Evolutionary conservation across 2,888 invertebrate species (phyloP).

Genomic region (Dromius quadrimaculatus): DNA sequence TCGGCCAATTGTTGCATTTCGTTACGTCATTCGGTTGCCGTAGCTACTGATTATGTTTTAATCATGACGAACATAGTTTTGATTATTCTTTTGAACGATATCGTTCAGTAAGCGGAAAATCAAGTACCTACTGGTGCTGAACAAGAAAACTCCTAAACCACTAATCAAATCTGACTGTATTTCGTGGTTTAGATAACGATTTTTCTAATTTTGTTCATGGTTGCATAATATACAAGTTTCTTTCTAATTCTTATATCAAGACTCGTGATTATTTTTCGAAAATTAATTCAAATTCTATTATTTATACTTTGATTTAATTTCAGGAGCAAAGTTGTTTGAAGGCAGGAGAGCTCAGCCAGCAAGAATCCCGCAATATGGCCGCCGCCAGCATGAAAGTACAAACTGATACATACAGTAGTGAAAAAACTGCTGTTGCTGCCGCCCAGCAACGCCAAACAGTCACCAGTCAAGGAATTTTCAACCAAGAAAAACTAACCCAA

Average conservation of each 20-base stretch:
- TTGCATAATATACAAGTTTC: too few species aligned
- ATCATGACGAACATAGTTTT: conserved; percentile 11
- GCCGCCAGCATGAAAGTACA: conserved; percentile 87
- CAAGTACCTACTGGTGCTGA: too few species aligned
- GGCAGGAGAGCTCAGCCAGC: conserved; percentile 86
- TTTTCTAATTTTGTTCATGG: too few species aligned
- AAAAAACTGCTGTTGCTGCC: conserved; percentile 77
- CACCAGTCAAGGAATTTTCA: conserved; percentile 83
- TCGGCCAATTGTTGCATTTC: conserved; percentile 10
- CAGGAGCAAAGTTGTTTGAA: conserved; percentile 88
- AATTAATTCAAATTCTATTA: neutral
- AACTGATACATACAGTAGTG: conserved; percentile 87
- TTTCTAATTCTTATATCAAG: too few species aligned
- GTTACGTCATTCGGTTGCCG: conserved; percentile 38
- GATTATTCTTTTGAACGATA: neutral
- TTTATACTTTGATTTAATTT: conserved; percentile 57
- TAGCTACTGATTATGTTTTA: conserved; percentile 36
- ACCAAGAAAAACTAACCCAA: conserved; percentile 79
- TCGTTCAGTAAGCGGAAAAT: too few species aligned
- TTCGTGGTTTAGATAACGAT: too few species aligned
- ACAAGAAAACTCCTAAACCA: too few species aligned
- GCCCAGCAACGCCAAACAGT: conserved; percentile 83
- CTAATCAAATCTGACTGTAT: too few species aligned
- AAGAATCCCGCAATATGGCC: conserved; percentile 87
- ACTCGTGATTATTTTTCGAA: neutral